A percentile compares a stretch with the other conserved stretches of the same genome.
These are phyloP conservation scores for Dinoponera quadriceps DNA, from an alignment of 1,140 invertebrate genomes.

Conservation along the genomic window DNA sequence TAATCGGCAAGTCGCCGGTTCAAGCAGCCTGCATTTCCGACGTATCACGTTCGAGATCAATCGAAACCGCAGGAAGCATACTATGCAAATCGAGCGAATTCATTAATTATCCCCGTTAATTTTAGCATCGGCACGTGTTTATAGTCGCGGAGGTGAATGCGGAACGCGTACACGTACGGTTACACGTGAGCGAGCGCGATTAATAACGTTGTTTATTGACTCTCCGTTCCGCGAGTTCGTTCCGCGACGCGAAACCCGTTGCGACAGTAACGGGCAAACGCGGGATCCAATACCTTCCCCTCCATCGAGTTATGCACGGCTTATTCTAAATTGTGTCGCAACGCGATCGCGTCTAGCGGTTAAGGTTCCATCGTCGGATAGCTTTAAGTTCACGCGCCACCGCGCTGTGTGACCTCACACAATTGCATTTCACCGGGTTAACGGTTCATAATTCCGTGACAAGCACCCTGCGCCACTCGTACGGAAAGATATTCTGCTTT, in stretches of 20 bases:
- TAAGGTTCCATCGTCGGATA: slow-evolving; percentile 65
- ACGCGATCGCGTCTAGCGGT: slow-evolving; percentile 70
- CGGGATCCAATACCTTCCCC: slow-evolving; percentile 66
- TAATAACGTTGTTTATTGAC: slow-evolving; percentile 43
- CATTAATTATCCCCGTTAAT: slow-evolving; percentile 39
- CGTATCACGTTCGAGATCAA: slow-evolving; percentile 42
- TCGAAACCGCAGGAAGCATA: slow-evolving; percentile 73
- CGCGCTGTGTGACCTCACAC: neutral
- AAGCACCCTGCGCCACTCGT: neutral
- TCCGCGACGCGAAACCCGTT: neutral
- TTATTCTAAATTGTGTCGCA: slow-evolving; percentile 62
- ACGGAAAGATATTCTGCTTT: neutral
- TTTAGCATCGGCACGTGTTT: slow-evolving; percentile 24
- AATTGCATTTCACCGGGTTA: neutral
- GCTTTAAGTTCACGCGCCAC: slow-evolving; percentile 49
- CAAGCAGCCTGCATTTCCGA: slow-evolving; percentile 2
- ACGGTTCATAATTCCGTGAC: slow-evolving; percentile 11
- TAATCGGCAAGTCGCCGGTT: no score
- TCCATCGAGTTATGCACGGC: slow-evolving; percentile 67
- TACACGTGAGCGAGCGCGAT: slow-evolving; percentile 32
- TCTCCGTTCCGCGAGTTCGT: neutral
- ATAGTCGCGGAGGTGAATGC: neutral
- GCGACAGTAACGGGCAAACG: neutral
- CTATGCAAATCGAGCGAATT: slow-evolving; percentile 25
- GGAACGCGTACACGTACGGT: neutral